A percentile compares a stretch with the other conserved stretches of the same genome.
These are phyloP conservation scores for Cantharis nigra DNA, from an alignment of 2,888 invertebrate species.

Conservation along the genomic window DNA sequence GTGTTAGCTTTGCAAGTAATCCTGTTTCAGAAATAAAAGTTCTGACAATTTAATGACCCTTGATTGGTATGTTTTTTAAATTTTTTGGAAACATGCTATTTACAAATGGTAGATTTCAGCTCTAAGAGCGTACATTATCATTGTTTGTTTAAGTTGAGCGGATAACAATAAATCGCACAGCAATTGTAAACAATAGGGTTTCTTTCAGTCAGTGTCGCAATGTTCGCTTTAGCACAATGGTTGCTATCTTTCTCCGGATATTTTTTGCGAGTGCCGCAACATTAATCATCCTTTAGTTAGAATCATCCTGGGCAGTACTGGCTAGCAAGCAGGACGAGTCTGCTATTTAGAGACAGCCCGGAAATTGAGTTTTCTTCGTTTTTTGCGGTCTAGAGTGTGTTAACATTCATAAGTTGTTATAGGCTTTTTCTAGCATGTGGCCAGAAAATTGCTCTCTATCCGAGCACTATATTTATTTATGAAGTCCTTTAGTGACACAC, in stretches of 20 bases:
- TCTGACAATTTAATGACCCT: conserved; percentile 1
- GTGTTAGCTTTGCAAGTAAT: not conserved
- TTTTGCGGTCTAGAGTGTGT: conserved; percentile 21
- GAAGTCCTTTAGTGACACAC: conserved; percentile 25
- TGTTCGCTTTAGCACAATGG: conserved; percentile 32
- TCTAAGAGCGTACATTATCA: not conserved
- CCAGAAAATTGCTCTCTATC: conserved; percentile 20
- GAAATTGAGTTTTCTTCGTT: conserved; percentile 28
- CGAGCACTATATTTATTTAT: conserved; percentile 32
- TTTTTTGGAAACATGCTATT: not conserved
- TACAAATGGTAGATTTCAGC: not conserved
- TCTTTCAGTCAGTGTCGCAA: conserved; percentile 27
- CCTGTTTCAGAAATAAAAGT: not conserved
- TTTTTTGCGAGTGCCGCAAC: conserved; percentile 33
- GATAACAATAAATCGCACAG: conserved; percentile 20
- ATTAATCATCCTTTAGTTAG: conserved; percentile 35
- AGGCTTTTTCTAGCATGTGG: conserved; percentile 25
- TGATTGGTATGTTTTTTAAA: not conserved
- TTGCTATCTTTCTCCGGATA: conserved; percentile 28
- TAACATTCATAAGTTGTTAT: conserved; percentile 31
- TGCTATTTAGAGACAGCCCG: conserved; percentile 30
- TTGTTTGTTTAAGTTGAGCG: conserved; percentile 26
- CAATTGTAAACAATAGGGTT: conserved; percentile 28
- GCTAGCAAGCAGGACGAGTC: conserved; percentile 21
- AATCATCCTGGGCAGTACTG: conserved; percentile 23